phyloP scores from a whole-genome alignment of 2,113 vertebrate species.

The Gnathonemus echidnorhynchus region DNA sequence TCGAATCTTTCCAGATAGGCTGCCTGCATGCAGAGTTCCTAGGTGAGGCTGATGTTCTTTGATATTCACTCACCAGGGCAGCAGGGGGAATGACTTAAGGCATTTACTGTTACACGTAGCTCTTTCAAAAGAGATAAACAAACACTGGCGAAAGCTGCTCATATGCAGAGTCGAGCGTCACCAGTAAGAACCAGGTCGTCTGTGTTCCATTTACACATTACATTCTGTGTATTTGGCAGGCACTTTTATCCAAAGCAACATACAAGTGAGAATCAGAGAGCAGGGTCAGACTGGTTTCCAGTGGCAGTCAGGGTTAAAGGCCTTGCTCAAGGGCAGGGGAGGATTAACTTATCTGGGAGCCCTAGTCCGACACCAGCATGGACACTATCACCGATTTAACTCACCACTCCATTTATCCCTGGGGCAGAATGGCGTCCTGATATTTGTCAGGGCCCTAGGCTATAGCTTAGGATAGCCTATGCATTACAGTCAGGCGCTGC shows the following conservation, averaged over 20 bases:
- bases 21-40: not conserved
- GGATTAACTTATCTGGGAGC: not conserved
- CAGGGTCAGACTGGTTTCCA: not conserved
- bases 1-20: not conserved
- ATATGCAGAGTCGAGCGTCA: not conserved
- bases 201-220: not conserved
- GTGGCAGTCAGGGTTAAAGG: not conserved
- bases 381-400: not conserved
- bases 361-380: not conserved
- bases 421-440: not conserved
- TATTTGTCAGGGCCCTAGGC: not conserved
- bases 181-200: not conserved
- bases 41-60: not conserved
- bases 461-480: not conserved
- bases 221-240: not conserved
- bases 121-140: slow-evolving; percentile 8
- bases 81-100: not conserved
- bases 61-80: not conserved
- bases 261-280: not conserved
- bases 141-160: not conserved
- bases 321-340: not conserved
- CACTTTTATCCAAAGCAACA: not conserved
- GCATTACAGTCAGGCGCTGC: not conserved
- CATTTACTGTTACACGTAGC: not conserved
- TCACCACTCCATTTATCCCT: not conserved